Evolutionary conservation across 23 tunicate genomes (phyloP).

Genomic region (Halocynthia roretzi): DNA sequence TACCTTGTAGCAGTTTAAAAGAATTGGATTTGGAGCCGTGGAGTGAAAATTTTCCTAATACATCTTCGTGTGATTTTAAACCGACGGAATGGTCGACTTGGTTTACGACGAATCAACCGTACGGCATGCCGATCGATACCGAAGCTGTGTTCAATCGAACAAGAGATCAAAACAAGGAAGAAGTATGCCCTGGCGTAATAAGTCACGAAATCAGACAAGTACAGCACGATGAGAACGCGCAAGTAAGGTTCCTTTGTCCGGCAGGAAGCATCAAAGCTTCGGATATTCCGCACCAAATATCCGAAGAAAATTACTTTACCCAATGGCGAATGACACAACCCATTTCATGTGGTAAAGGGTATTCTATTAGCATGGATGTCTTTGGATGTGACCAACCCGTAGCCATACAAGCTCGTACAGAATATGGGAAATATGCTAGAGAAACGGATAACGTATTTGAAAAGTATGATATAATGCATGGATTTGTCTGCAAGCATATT

Average conservation of each 20-base stretch:
- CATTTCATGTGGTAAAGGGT: not conserved
- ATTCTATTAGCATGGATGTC: not conserved
- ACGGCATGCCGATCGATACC: constrained; percentile 14
- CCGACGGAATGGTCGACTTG: constrained; percentile 70
- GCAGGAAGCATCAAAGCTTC: constrained; percentile 44
- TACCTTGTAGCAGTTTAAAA: too few species aligned
- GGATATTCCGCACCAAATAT: constrained; percentile 47
- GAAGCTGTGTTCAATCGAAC: constrained; percentile 18
- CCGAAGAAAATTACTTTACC: constrained; percentile 48
- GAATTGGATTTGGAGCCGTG: too few species aligned
- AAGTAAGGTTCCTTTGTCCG: constrained; percentile 72
- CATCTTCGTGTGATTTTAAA: not conserved
- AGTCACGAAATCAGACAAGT: constrained; percentile 32
- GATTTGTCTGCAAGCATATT: constrained; percentile 57
- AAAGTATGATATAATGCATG: constrained; percentile 35
- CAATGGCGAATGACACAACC: not conserved
- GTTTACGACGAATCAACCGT: constrained; percentile 48
- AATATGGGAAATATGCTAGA: constrained; percentile 1
- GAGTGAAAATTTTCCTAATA: not conserved
- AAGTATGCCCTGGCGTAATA: constrained; percentile 46
- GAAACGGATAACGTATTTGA: constrained; percentile 81
- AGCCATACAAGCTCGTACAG: constrained; percentile 20
- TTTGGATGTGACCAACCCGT: constrained; percentile 1
- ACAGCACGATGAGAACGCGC: constrained; percentile 27
- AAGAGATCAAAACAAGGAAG: constrained; percentile 31